Evolutionary conservation across 2,797 vertebrate species (phyloP), one percentile per base, ranked within the genome.

Genomic region (Protonibea diacanthus): DNA sequence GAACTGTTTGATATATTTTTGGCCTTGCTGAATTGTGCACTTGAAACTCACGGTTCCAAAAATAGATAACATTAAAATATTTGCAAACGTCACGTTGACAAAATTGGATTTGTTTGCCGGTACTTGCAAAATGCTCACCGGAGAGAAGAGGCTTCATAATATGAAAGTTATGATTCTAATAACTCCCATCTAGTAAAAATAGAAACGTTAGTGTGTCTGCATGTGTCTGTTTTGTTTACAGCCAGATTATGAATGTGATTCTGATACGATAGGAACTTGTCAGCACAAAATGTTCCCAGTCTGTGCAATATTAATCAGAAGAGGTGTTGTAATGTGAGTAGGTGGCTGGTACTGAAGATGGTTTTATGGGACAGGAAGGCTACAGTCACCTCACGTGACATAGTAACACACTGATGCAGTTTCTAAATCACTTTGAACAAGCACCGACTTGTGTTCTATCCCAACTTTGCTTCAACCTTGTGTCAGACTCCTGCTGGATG

Each of bases 211-310:
- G 53, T n/a, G 73, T 76, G 63, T 68, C 48, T 73, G 78, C 57
- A 76, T 48, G 68, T 71, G 68, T 71, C 21, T 80, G 63, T 72
- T 88, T 87, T 80, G 78, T 87, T 87, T 81, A 82, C 67, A 74
- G 49, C 25, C 23, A 49, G 49, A 80, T 88, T 83, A 85, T 76
- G 66, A 91, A 84, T 86, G 60, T 71, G 61, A 86, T 83, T 82
- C 53, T 84, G 62, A 65, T 70, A 86, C 45, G 49, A 90, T 51
- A 73, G 68, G 74, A 91, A 78, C 77, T 86, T 68, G 61, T 91
- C 86, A 83, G 91, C 85, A 93, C 90, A 89, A 91, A 89, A 89
- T 93, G 92, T 91, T 92, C 92, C 72, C 80, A 58, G 76, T 80
- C 73, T 73, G 85, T 88, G 56, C 40, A 70, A 67, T 79, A 81